These are phyloP conservation scores for Cotesia vestalis DNA, from an alignment of 1,140 invertebrate genomes.

Conservation along the genomic window DNA sequence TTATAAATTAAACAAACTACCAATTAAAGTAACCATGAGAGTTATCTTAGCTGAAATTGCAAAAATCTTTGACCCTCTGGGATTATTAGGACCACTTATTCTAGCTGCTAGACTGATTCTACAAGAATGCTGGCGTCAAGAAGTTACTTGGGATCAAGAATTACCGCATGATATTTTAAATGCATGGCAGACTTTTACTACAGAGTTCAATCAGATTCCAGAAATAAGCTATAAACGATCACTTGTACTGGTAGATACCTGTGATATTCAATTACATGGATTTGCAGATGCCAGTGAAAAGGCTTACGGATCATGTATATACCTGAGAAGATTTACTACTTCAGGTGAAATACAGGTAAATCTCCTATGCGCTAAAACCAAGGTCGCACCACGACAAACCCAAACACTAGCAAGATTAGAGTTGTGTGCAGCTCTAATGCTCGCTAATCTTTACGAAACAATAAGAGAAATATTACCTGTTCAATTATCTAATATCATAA, in stretches of 20 bases:
- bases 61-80: conserved; percentile 43
- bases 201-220: conserved; percentile 31
- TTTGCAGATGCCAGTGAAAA: conserved; percentile 25
- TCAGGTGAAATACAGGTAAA: conserved; percentile 16
- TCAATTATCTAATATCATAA: background rate
- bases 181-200: conserved; percentile 14
- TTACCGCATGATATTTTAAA: conserved; percentile 32
- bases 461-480: background rate
- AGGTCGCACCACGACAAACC: conserved; percentile 1
- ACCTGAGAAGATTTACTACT: conserved; percentile 3
- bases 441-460: conserved; percentile 13
- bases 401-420: conserved; percentile 5
- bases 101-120: conserved; percentile 47
- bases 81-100: conserved; percentile 47
- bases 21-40: conserved; percentile 43
- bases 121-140: conserved; percentile 26
- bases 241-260: conserved; percentile 32
- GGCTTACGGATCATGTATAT: conserved; percentile 32
- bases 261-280: conserved; percentile 42
- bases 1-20: background rate
- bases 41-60: conserved; percentile 30
- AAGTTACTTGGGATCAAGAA: conserved; percentile 46
- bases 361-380: conserved; percentile 5
- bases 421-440: conserved; percentile 7
- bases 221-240: conserved; percentile 41